Base-by-base conservation (phyloP, 2,113 vertebrate species). In the Otolemur garnettii region DNA sequence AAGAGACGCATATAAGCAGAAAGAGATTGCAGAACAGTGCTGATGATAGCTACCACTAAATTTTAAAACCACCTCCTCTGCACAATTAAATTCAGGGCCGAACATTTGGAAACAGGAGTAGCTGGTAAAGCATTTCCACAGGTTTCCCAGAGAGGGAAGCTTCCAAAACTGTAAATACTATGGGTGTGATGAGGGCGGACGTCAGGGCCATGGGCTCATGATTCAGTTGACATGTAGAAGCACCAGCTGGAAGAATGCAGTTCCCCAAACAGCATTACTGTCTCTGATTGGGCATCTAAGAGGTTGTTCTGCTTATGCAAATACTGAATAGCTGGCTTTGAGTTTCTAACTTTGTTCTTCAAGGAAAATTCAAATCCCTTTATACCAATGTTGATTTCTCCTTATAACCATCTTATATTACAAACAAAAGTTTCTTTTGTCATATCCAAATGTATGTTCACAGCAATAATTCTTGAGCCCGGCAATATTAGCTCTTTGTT, bases 121-220 rank as follows among this genome's bases (percentile, higher is more conserved):
- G 96, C 18, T 53, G 87, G 69, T 26, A 81, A 19, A 10, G 66
- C 60, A 71, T 53, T 88, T 77, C 30, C 33, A 87, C 22, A 35
- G 4, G 28, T 35, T 30, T 66, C 5, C 35, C 50, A 28, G 68
- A 88, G 15, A 60, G 10, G 93, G 35, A 1, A 22, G 12, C 72
- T 97, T 57, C 26, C 60, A 92, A 94, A 93, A 24, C 28, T 85
- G 33, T 13, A 83, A 96, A 88, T 71, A 80, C 66, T 72, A 30
- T 78, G 60, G 81, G 91, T 91, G 14, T 24, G 21, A 93, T 71
- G 53, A 90, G 18, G 59, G 13, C 28, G 84, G 81, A 95, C 91
- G 7, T 22, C 33, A 90, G 38, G 30, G 14, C 53, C 85, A 33
- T 22, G 33, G 30, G n/a, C 4, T 62, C 64, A 53, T 53, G 38